Evolutionary conservation across 2,888 invertebrate species (phyloP).

Genomic region (Pseudococcus longispinus): DNA sequence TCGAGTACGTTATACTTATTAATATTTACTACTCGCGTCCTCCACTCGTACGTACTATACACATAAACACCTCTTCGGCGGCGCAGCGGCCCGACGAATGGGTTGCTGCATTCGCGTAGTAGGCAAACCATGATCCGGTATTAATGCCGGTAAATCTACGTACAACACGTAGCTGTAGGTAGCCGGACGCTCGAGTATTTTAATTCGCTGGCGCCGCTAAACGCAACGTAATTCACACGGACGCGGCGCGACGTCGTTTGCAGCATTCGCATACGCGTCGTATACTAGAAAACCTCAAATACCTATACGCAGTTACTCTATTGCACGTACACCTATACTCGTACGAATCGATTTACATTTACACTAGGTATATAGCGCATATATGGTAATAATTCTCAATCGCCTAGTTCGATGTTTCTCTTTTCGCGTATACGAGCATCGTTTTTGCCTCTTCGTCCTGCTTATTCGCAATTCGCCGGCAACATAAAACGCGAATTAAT

Average conservation of each 20-base stretch:
- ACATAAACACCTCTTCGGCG: too few relatives aligned
- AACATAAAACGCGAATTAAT: slow-evolving; percentile 4
- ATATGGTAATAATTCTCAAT: background rate
- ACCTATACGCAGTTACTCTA: background rate
- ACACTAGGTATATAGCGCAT: background rate
- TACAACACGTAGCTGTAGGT: too few relatives aligned
- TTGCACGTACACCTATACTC: background rate
- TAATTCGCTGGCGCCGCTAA: background rate
- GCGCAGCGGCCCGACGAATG: too few relatives aligned
- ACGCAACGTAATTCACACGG: background rate
- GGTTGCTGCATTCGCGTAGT: background rate
- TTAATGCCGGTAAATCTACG: background rate
- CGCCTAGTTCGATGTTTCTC: background rate
- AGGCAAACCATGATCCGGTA: background rate
- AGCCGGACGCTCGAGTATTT: background rate
- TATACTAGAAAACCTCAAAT: background rate
- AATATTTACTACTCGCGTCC: background rate
- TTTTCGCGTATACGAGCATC: background rate
- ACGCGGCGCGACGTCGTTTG: background rate
- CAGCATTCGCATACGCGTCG: background rate
- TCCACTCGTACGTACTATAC: too few relatives aligned
- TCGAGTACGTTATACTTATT: slow-evolving; percentile 2
- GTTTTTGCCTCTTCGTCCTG: background rate
- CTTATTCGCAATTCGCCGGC: background rate
- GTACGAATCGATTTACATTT: background rate